Evolutionary conservation across 2,797 vertebrate species (phyloP).

Genomic region (Otolemur crassicaudatus): DNA sequence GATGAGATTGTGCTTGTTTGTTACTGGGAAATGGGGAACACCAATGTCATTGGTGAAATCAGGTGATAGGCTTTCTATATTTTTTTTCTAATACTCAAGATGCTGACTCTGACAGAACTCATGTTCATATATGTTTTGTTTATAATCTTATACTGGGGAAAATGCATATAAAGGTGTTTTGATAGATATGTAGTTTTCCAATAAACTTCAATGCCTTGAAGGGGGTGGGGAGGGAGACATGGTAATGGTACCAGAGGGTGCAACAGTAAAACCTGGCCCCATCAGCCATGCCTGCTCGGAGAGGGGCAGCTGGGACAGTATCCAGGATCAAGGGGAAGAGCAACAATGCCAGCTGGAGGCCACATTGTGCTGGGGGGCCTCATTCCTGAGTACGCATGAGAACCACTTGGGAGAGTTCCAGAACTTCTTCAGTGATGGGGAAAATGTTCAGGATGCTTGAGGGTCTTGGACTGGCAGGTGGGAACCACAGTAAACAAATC

Average conservation of each 20-base stretch:
- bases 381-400: not conserved
- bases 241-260: not conserved
- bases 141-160: constrained; percentile 73
- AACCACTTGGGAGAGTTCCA: not conserved
- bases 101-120: not conserved
- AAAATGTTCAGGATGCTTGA: not conserved
- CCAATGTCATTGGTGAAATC: constrained; percentile 31
- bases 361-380: not conserved
- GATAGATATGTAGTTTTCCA: constrained; percentile 84
- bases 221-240: not conserved
- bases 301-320: accelerated
- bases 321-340: not conserved
- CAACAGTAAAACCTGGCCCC: not conserved
- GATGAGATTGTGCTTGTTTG: not conserved
- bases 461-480: not conserved
- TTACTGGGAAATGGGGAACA: not conserved
- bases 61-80: constrained; percentile 46
- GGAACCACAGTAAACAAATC: not conserved
- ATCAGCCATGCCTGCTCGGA: too few species aligned
- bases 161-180: constrained; percentile 84
- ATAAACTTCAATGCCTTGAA: constrained; percentile 71
- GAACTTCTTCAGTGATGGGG: not conserved
- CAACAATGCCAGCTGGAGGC: not conserved
- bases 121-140: constrained; percentile 82
- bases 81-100: constrained; percentile 1